These are phyloP conservation scores for Epizoanthus ramosus DNA, from an alignment of 92 coral and sea anemone species.

Conservation along the genomic window DNA sequence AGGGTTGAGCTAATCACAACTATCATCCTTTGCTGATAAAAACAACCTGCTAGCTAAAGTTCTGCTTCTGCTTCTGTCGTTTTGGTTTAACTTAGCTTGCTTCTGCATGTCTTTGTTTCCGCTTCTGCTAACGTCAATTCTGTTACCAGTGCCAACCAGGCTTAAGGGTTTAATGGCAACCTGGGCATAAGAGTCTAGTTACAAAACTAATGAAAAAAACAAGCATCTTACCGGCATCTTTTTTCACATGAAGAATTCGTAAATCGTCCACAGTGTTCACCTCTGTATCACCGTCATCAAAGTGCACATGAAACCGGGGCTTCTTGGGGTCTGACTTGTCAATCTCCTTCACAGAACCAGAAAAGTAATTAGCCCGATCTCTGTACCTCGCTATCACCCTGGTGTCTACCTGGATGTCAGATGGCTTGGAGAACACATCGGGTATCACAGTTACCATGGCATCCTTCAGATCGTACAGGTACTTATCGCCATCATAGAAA, in stretches of 20 bases:
- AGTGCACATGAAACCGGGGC: conserved; percentile 61
- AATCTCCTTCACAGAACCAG: conserved; percentile 59
- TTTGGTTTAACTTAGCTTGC: too few relatives aligned
- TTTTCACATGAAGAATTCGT: conserved; percentile 50
- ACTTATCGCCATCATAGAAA: conserved; percentile 86
- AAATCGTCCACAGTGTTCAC: conserved; percentile 63
- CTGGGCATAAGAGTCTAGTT: too few relatives aligned
- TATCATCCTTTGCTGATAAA: too few relatives aligned
- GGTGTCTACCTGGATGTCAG: conserved; percentile 66
- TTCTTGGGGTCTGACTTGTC: conserved; percentile 56
- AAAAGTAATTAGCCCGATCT: conserved; percentile 45
- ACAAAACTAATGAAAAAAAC: too few relatives aligned
- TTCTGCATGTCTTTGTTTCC: too few relatives aligned
- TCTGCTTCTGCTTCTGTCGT: too few relatives aligned
- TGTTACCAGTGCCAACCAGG: too few relatives aligned
- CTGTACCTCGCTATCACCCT: conserved; percentile 78
- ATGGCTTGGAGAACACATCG: conserved; percentile 63
- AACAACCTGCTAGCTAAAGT: too few relatives aligned
- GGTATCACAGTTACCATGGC: conserved; percentile 74
- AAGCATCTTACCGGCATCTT: conserved; percentile 1
- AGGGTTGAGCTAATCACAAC: too few relatives aligned
- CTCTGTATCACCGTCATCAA: conserved; percentile 74
- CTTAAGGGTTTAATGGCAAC: too few relatives aligned
- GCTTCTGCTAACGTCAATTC: too few relatives aligned
- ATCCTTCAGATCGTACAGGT: conserved; percentile 78